Conservation (phyloP, 2,797 vertebrate species). For the Mustela erminea region DNA sequence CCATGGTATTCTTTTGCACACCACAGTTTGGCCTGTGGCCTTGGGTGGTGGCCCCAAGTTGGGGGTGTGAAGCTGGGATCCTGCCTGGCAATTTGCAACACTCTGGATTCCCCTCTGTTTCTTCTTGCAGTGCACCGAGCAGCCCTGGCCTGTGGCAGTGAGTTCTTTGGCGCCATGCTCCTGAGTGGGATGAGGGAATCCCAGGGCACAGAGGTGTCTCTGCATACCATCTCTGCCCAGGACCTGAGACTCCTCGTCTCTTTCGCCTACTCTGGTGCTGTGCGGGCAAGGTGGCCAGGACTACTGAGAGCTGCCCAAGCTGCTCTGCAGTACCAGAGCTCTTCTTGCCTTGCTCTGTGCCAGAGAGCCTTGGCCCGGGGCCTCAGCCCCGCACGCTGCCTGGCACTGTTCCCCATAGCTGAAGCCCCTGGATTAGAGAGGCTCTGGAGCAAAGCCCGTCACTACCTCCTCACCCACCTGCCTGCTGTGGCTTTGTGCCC, state of each 20-base stretch:
- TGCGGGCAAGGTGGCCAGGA: constrained; percentile 90
- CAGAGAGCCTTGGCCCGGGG: constrained; percentile 89
- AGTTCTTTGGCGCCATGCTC: constrained; percentile 94
- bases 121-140: constrained; percentile 90
- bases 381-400: constrained; percentile 89
- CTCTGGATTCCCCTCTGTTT: constrained; percentile 23
- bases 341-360: constrained; percentile 90
- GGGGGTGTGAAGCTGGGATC: not conserved
- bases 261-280: constrained; percentile 91
- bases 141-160: constrained; percentile 91
- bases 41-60: not conserved
- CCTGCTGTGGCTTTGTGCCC: constrained; percentile 89
- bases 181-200: constrained; percentile 93
- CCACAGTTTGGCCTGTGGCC: not conserved
- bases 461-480: constrained; percentile 92
- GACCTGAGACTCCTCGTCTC: constrained; percentile 90
- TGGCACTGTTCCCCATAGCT: constrained; percentile 91
- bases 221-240: constrained; percentile 85
- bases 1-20: not conserved
- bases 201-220: constrained; percentile 84
- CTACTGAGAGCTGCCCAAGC: constrained; percentile 92
- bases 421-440: constrained; percentile 90
- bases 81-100: not conserved
- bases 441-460: constrained; percentile 89
- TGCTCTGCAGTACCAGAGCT: constrained; percentile 93